Evolutionary conservation across 1,140 invertebrate genomes (phyloP).

Genomic region (Hermetia illucens): DNA sequence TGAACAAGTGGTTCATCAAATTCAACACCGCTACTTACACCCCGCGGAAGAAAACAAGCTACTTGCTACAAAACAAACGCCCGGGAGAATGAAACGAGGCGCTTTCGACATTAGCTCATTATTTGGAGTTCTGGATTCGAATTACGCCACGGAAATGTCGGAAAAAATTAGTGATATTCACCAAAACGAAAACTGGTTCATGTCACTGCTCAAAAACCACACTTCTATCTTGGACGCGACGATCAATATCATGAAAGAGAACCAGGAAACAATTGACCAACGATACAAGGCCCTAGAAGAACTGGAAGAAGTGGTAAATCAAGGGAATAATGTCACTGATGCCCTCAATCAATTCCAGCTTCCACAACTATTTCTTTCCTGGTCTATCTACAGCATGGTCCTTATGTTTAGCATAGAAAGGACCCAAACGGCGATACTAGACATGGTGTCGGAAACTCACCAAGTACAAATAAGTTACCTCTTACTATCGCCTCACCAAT

Average conservation of each 20-base stretch:
- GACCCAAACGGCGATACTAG: background rate
- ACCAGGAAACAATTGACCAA: background rate
- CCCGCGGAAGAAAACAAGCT: no score
- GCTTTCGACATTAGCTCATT: no score
- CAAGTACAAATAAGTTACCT: background rate
- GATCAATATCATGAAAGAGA: background rate
- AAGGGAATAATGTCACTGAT: background rate
- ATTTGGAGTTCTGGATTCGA: no score
- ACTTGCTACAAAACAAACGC: no score
- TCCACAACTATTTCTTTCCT: conserved; percentile 1
- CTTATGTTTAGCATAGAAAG: background rate
- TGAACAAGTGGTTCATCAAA: no score
- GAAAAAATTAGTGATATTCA: no score
- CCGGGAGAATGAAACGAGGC: no score
- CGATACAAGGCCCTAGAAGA: background rate
- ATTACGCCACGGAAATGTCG: no score
- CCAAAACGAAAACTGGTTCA: background rate
- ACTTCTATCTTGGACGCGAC: background rate
- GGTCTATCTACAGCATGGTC: background rate
- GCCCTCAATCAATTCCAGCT: background rate
- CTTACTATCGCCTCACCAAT: background rate
- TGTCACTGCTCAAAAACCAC: background rate
- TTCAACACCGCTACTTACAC: no score
- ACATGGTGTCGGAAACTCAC: background rate
- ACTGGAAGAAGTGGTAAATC: background rate